Percentiles rank a stretch among this genome's conserved stretches.
Conservation (phyloP, 2,113 vertebrate species). For the Cavia aperea region DNA sequence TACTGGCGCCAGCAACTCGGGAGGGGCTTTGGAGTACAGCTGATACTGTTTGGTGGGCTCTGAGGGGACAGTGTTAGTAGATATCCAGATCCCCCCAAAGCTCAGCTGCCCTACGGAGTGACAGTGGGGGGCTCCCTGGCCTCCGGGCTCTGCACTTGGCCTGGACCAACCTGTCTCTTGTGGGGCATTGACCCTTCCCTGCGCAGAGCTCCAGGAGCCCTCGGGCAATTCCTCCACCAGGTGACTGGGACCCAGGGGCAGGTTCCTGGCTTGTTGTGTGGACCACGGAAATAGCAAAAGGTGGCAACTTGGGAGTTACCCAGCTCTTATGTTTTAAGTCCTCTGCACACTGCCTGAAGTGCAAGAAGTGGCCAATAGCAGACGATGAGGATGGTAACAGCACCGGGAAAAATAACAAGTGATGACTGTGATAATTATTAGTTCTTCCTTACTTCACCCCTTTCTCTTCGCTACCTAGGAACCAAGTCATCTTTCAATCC, state of each 20-base stretch:
- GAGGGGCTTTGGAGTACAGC: not conserved
- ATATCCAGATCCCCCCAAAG: not conserved
- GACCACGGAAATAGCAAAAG: not conserved
- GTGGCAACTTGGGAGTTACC: fast-evolving
- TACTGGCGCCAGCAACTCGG: not conserved
- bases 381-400: not conserved
- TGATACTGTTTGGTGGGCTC: not conserved
- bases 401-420: not conserved
- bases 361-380: not conserved
- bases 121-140: not conserved
- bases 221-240: not conserved
- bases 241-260: not conserved
- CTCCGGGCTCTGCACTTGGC: fast-evolving
- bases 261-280: not conserved
- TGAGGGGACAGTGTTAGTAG: not conserved
- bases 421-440: fast-evolving
- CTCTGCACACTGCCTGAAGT: not conserved
- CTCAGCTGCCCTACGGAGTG: too few species aligned
- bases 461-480: not conserved
- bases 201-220: fast-evolving
- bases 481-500: fast-evolving
- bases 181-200: not conserved
- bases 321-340: not conserved
- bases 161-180: not conserved
- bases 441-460: not conserved